Conservation (phyloP, 1,140 invertebrate genomes). For the Dysdera silvatica region DNA sequence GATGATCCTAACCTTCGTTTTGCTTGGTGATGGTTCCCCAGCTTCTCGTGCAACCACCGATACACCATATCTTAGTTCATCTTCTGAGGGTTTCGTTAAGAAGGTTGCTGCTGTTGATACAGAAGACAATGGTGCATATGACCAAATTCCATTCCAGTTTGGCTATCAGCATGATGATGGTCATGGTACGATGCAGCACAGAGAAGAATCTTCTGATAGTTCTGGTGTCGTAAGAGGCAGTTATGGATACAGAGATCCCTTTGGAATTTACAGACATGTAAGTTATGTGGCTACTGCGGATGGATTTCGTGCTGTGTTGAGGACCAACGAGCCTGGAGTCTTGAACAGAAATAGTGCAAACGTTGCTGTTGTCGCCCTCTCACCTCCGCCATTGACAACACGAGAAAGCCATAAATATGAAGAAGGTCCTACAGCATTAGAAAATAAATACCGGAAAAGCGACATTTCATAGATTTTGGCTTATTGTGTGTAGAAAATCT, state of each 20-base stretch:
- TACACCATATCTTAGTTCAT: neutral
- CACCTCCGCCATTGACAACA: no score
- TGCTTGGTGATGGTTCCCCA: no score
- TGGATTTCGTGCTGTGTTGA: constrained; percentile 32
- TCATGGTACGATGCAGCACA: constrained; percentile 25
- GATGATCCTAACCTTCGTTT: no score
- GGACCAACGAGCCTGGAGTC: constrained; percentile 33
- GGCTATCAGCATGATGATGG: constrained; percentile 28
- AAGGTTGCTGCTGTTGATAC: neutral
- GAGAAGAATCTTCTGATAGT: constrained; percentile 30
- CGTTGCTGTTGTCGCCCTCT: constrained; percentile 18
- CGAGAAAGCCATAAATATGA: no score
- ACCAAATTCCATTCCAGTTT: constrained; percentile 31
- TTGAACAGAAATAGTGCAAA: constrained; percentile 27
- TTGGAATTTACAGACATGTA: constrained; percentile 32
- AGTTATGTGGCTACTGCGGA: constrained; percentile 32
- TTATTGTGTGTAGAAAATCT: no score
- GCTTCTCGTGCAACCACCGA: no score
- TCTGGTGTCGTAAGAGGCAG: constrained; percentile 29
- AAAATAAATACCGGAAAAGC: no score
- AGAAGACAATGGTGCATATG: neutral
- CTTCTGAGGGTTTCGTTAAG: neutral
- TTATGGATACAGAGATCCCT: constrained; percentile 31
- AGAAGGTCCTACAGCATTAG: no score
- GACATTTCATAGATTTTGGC: no score